Percentiles rank a stretch among this genome's conserved stretches.
These are phyloP conservation scores for Epinephelus lanceolatus DNA, from an alignment of 2,113 vertebrate genomes.

Conservation along the genomic window DNA sequence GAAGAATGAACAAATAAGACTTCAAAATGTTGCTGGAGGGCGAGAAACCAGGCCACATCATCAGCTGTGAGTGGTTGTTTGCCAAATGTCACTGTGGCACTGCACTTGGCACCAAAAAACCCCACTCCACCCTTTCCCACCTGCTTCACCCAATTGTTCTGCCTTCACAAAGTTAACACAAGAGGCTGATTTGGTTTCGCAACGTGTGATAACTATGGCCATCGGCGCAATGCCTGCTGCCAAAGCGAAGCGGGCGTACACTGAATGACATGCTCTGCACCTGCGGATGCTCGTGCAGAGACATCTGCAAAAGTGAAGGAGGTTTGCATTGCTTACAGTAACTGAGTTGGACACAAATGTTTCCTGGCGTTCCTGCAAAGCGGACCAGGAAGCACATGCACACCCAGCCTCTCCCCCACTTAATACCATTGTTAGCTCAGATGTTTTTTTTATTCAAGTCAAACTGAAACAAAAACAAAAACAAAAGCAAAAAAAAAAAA, in stretches of 20 bases:
- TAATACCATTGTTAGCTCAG: conserved; percentile 8
- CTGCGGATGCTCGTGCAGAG: conserved; percentile 1
- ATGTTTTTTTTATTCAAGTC: neutral
- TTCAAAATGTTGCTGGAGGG: neutral
- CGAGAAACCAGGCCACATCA: neutral
- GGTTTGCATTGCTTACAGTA: neutral
- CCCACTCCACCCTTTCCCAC: neutral
- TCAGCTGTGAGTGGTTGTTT: neutral
- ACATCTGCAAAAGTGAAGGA: conserved; percentile 10
- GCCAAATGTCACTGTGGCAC: conserved; percentile 5
- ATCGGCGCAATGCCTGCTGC: neutral
- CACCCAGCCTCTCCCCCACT: neutral
- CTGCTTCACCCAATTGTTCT: neutral
- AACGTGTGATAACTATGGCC: neutral
- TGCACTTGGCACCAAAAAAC: neutral
- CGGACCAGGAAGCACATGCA: conserved; percentile 10
- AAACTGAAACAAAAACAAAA: conserved; percentile 22
- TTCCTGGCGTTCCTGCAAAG: conserved; percentile 32
- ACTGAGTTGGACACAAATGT: conserved; percentile 21
- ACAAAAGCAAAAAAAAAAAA: neutral
- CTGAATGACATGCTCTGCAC: conserved; percentile 3
- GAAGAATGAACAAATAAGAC: neutral
- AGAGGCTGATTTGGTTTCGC: neutral
- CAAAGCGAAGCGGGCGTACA: neutral
- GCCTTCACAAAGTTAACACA: neutral